Evolutionary conservation across 2,888 invertebrate genomes (phyloP).

Genomic region (Drosophila borealis): DNA sequence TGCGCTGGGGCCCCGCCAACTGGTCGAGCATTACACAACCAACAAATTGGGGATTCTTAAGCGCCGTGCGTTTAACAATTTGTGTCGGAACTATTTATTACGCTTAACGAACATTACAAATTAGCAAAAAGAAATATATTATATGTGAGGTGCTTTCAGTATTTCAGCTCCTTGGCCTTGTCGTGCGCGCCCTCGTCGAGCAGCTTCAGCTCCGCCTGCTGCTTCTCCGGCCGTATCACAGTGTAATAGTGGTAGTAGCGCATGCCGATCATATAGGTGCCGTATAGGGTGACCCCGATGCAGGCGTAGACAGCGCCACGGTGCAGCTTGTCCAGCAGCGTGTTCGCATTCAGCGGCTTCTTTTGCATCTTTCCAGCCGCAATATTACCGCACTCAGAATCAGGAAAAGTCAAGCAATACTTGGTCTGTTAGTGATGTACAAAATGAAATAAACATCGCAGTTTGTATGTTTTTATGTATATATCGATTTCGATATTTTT

Average conservation of each 20-base stretch:
- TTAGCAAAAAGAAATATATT: slow-evolving; percentile 2
- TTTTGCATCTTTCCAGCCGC: slow-evolving; percentile 76
- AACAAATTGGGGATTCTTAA: background rate
- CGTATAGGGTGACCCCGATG: slow-evolving; percentile 86
- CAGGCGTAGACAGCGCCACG: slow-evolving; percentile 86
- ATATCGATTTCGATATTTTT: slow-evolving; percentile 12
- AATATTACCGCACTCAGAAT: slow-evolving; percentile 25
- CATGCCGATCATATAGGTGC: slow-evolving; percentile 85
- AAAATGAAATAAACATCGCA: slow-evolving; percentile 16
- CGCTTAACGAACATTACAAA: slow-evolving; percentile 52
- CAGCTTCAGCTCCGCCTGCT: slow-evolving; percentile 84
- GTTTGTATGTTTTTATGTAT: background rate
- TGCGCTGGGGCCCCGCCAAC: slow-evolving; percentile 1
- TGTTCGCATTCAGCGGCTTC: slow-evolving; percentile 76
- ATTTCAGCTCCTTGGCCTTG: slow-evolving; percentile 83
- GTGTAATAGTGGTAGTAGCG: slow-evolving; percentile 86
- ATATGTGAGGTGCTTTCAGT: slow-evolving; percentile 40
- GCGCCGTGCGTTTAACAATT: slow-evolving; percentile 4
- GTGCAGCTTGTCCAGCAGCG: slow-evolving; percentile 86
- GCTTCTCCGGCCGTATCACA: slow-evolving; percentile 85
- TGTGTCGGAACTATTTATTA: slow-evolving; percentile 55
- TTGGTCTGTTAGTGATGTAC: slow-evolving; percentile 26
- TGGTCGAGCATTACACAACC: slow-evolving; percentile 63
- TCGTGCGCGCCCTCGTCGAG: slow-evolving; percentile 86
- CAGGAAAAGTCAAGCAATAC: slow-evolving; percentile 2